Percentiles rank a stretch among this genome's conserved stretches.
Conservation (phyloP, 2,113 vertebrate species). For the Amblyornis subalaris region DNA sequence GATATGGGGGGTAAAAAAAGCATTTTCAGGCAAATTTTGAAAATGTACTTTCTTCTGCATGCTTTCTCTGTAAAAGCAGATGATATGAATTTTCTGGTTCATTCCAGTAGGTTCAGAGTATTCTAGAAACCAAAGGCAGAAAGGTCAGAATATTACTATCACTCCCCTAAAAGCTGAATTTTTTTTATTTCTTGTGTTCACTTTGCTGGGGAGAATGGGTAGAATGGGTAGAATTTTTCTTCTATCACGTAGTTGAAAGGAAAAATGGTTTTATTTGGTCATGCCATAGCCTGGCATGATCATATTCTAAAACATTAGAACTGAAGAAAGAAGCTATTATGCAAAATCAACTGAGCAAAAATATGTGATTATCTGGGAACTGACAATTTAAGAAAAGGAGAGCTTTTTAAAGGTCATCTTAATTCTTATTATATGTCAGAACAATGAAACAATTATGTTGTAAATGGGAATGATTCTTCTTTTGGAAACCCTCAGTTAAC, state of each 20-base stretch:
- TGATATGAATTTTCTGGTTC: background rate
- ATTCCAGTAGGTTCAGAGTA: background rate
- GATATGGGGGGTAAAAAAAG: rapidly evolving
- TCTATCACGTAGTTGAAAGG: background rate
- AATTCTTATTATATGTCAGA: background rate
- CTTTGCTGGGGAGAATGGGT: background rate
- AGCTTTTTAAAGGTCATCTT: background rate
- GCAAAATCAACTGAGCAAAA: background rate
- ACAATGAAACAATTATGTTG: background rate
- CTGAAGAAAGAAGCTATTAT: background rate
- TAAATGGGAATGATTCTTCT: background rate
- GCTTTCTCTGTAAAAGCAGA: background rate
- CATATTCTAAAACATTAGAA: background rate
- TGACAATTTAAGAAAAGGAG: background rate
- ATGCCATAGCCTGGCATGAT: background rate
- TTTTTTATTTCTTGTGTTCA: background rate
- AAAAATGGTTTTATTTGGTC: background rate
- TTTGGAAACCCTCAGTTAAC: background rate
- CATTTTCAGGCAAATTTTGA: background rate
- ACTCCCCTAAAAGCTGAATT: background rate
- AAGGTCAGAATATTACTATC: background rate
- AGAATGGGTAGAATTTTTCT: background rate
- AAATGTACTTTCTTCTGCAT: background rate
- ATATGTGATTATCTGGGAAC: background rate
- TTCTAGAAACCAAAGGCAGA: background rate